Conservation (phyloP, 2,797 vertebrate species). For the Petrocephalus sullivani region DNA sequence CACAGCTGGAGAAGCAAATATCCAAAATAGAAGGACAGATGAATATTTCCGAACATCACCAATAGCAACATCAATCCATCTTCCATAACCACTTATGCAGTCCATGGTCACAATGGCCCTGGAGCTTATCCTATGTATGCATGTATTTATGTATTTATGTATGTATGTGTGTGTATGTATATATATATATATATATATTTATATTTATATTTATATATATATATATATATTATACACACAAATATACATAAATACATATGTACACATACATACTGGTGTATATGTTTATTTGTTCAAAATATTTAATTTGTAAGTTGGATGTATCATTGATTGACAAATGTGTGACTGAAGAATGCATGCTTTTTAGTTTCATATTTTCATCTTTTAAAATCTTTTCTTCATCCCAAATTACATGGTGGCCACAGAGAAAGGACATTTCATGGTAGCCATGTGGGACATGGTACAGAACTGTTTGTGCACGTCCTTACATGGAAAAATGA, state of each 20-base stretch:
- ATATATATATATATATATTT: neutral
- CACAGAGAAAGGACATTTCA: neutral
- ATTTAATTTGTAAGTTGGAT: neutral
- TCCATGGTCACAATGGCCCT: neutral
- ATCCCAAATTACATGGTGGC: neutral
- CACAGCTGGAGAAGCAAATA: neutral
- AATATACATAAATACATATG: neutral
- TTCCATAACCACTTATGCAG: conserved; percentile 3
- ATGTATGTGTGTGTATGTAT: neutral
- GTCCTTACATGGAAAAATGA: neutral
- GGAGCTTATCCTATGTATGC: neutral
- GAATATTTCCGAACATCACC: neutral
- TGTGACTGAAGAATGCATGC: neutral
- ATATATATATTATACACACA: too few relatives aligned
- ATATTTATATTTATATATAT: neutral
- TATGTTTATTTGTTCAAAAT: neutral
- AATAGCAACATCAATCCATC: neutral
- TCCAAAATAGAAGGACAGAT: neutral
- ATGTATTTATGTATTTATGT: neutral
- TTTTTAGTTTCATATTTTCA: neutral
- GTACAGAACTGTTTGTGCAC: neutral
- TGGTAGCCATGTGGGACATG: too few relatives aligned
- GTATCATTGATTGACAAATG: neutral
- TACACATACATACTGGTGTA: neutral
- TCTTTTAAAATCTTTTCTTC: neutral